Conservation (phyloP, 2,888 invertebrate species). For the Drosophila leonis region DNA sequence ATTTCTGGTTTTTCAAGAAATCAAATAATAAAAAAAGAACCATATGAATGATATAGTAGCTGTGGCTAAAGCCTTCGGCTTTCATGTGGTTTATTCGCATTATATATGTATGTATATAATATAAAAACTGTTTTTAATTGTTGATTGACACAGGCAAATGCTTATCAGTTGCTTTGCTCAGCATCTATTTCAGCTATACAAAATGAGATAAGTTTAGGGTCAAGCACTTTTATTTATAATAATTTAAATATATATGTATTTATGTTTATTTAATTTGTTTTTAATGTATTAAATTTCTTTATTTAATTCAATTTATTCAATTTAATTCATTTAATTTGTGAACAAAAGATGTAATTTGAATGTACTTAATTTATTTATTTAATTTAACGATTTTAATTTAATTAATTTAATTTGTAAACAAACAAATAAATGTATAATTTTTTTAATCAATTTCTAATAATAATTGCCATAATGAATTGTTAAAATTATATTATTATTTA, state of each 20-base stretch:
- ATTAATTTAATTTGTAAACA: too few relatives aligned
- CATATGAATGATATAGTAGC: background rate
- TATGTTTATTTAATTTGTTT: background rate
- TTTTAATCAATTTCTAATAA: too few relatives aligned
- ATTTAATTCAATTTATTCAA: too few relatives aligned
- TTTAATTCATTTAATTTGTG: too few relatives aligned
- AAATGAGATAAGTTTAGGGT: background rate
- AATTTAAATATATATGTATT: background rate
- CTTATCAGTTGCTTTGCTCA: conserved; percentile 23
- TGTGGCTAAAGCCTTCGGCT: background rate
- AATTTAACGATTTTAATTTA: too few relatives aligned
- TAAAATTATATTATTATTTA: too few relatives aligned
- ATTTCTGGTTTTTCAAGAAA: conserved; percentile 42
- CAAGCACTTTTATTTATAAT: background rate
- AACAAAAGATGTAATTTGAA: too few relatives aligned
- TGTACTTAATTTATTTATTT: too few relatives aligned
- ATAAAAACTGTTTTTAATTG: background rate
- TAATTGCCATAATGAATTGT: too few relatives aligned
- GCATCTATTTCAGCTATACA: conserved; percentile 4
- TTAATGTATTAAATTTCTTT: too few relatives aligned
- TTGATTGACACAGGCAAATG: background rate
- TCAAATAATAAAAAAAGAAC: background rate
- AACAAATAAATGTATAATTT: too few relatives aligned
- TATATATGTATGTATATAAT: background rate
- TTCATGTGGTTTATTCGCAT: background rate